These are phyloP conservation scores for Enteromius trimaculatus DNA, from an alignment of 2,797 vertebrate species.

Conservation along the genomic window DNA sequence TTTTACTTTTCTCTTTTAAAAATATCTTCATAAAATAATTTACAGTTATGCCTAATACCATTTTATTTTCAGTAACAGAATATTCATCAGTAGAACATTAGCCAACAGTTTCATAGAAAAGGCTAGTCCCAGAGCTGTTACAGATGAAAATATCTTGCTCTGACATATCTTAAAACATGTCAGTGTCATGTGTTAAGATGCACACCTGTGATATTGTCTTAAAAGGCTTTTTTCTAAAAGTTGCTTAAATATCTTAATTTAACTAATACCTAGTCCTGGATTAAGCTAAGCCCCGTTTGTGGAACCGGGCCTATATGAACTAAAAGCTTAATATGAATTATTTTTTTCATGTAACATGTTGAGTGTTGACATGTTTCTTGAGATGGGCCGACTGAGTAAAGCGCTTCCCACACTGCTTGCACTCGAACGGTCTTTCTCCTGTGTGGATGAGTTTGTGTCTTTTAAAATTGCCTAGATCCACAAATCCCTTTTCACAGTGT, in stretches of 20 bases:
- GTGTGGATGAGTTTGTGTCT: slow-evolving; percentile 79
- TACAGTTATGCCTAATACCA: background rate
- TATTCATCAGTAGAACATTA: background rate
- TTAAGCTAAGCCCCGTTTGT: no score
- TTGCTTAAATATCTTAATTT: no score
- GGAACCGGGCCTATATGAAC: no score
- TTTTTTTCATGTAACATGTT: slow-evolving; percentile 46
- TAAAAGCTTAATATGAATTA: background rate
- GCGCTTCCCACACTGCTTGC: slow-evolving; percentile 73
- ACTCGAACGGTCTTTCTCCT: slow-evolving; percentile 79
- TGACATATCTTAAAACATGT: no score
- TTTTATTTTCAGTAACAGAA: slow-evolving; percentile 6
- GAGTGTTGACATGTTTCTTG: slow-evolving; percentile 72
- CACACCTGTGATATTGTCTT: no score
- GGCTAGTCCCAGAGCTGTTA: no score
- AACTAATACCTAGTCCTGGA: no score
- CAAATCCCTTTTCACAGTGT: slow-evolving; percentile 78
- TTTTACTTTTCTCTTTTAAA: background rate
- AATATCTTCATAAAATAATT: background rate
- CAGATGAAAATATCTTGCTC: no score
- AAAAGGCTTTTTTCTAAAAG: no score
- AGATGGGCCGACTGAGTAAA: slow-evolving; percentile 78
- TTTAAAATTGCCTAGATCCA: slow-evolving; percentile 79
- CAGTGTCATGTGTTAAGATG: no score
- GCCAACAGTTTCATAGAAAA: no score